A percentile compares a stretch with the other conserved stretches of the same genome.
Conservation (phyloP, 2,113 vertebrate species). For the Triplophysa dalaica region DNA sequence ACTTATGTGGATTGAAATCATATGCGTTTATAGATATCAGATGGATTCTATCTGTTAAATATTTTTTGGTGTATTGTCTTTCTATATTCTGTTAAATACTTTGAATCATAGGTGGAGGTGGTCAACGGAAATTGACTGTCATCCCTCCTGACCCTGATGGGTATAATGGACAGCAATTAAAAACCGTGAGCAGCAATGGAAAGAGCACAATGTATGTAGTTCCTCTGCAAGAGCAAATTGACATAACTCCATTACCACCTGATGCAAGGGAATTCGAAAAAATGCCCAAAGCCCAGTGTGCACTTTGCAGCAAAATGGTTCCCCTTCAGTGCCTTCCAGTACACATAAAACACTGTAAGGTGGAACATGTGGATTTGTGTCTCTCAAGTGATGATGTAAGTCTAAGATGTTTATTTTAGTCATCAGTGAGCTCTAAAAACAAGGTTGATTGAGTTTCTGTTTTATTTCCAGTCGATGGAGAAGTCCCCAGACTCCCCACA, state of each 20-base stretch:
- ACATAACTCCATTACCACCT: too few relatives aligned
- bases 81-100: not conserved
- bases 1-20: too few relatives aligned
- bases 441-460: not conserved
- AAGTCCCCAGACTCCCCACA: not conserved
- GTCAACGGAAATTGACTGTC: not conserved
- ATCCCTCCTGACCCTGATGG: slow-evolving; percentile 11
- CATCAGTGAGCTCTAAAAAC: not conserved
- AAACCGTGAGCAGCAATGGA: not conserved
- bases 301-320: not conserved
- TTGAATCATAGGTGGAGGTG: not conserved
- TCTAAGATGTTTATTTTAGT: not conserved
- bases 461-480: not conserved
- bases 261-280: too few relatives aligned
- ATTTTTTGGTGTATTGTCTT: not conserved
- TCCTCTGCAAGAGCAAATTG: too few relatives aligned
- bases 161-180: not conserved
- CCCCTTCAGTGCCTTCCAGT: slow-evolving; percentile 7
- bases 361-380: not conserved
- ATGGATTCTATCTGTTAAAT: not conserved
- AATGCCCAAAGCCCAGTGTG: not conserved
- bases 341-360: not conserved
- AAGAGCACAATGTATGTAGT: too few relatives aligned
- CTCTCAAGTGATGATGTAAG: not conserved
- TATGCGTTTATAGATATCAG: not conserved